Evolutionary conservation across 2,888 invertebrate genomes (phyloP), one percentile per base, ranked within the genome.

Genomic region (Sarcophaga caerulescens): DNA sequence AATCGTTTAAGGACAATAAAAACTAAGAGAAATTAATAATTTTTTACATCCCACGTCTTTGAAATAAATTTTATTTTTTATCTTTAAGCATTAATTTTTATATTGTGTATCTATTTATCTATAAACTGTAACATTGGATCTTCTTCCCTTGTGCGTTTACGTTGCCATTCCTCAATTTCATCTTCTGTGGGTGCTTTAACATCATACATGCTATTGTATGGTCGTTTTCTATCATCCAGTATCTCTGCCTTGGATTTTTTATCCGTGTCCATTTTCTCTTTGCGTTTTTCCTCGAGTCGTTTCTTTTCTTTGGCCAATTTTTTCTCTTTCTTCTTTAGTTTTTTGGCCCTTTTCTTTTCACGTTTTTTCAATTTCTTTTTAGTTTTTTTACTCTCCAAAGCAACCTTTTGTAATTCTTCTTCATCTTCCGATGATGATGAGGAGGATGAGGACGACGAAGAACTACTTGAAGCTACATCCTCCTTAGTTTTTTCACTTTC

Each of bases 91-190:
- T 35, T 35, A 10, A 17, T 57, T 44, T 23, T 8, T 60, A 17
- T n/a, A 47, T 35, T 74, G 35, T 6, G 12, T 17, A n/a, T 44
- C 14, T 77, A 77, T 60, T 81, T 76, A 25, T 69, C 60, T 59
- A 92, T 83, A 93, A 96, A 97, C 87, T 97, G 96, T 78, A 96
- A 95, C 99, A 99, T 99, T 0, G 99, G 99, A 94, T 99, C 99
- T 88, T 98, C 98, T 0, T 96, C 96, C 63, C 97, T 94, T 77
- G 95, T 94, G 77, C 97, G 94, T 92, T 98, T 99, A 94, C 98
- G 96, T 91, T 96, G 96, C 94, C 97, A 99, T 0, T 98, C 98
- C 92, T 99, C 99, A 92, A 99, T 95, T 92, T 99, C 98, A 87
- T 98, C 97, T 84, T 97, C 97, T 0, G 98, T 97, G 0, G 98